A percentile compares a stretch with the other conserved stretches of the same genome.
Conservation (phyloP, 2,113 vertebrate genomes). For the Pollimyrus isidori region DNA sequence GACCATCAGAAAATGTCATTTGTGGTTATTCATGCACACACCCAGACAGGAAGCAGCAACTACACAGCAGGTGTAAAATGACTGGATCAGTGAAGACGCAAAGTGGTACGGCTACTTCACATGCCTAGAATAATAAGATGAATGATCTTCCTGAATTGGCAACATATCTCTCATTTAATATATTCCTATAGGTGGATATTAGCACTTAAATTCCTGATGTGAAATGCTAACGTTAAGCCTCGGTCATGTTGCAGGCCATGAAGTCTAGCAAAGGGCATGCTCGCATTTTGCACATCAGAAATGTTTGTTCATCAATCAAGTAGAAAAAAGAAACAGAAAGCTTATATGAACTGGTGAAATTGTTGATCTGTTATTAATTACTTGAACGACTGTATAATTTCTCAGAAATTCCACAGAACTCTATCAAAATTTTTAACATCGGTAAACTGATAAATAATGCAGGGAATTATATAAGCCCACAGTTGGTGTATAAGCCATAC, state of each 20-base stretch:
- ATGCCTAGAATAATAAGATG: not conserved
- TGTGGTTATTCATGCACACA: not conserved
- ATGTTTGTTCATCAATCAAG: not conserved
- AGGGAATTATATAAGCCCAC: slow-evolving; percentile 8
- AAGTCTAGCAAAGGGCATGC: not conserved
- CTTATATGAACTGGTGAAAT: not conserved
- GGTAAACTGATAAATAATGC: slow-evolving; percentile 11
- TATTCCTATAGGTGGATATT: not conserved
- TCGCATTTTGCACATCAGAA: not conserved
- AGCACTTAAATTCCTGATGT: not conserved
- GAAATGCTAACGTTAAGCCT: not conserved
- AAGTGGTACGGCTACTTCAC: not conserved
- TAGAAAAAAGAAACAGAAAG: not conserved
- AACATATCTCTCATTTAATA: not conserved
- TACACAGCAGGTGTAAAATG: not conserved
- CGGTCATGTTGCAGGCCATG: not conserved
- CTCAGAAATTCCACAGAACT: not conserved
- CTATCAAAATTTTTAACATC: not conserved
- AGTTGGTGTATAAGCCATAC: not conserved
- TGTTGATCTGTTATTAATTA: not conserved
- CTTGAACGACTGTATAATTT: not conserved
- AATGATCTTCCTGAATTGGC: not conserved
- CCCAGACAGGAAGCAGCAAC: not conserved
- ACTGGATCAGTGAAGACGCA: not conserved
- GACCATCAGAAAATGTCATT: not conserved